Conservation (phyloP, 2,888 invertebrate genomes). For the Elaeidobius kamerunicus region DNA sequence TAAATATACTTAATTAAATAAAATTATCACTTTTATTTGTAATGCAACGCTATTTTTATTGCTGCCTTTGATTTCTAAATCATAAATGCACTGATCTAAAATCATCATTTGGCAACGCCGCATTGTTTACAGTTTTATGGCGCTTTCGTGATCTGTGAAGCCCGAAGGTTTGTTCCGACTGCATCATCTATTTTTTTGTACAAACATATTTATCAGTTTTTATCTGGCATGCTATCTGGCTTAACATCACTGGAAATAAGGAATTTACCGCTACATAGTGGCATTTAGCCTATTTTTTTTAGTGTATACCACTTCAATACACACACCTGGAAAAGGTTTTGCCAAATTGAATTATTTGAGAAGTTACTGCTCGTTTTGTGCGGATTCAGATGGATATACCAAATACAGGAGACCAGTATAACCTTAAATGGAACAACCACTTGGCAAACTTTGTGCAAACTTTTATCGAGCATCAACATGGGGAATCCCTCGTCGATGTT, state of each 20-base stretch:
- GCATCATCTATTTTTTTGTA: not conserved
- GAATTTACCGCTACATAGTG: not conserved
- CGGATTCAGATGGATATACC: slow-evolving; percentile 8
- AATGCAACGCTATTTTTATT: too few relatives aligned
- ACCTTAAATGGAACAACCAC: slow-evolving; percentile 54
- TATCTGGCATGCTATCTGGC: not conserved
- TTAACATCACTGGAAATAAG: not conserved
- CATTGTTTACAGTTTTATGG: not conserved
- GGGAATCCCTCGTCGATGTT: slow-evolving; percentile 51
- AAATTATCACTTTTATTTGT: too few relatives aligned
- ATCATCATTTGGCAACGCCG: not conserved
- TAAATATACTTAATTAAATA: too few relatives aligned
- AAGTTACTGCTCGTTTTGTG: not conserved
- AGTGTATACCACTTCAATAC: not conserved
- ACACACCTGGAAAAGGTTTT: not conserved
- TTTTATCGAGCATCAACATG: slow-evolving; percentile 49
- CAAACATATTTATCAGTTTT: not conserved
- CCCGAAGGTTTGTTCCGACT: not conserved
- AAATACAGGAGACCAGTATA: slow-evolving; percentile 40
- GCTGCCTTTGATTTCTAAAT: too few relatives aligned
- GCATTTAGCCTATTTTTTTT: not conserved
- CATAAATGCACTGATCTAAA: too few relatives aligned
- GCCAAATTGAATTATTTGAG: not conserved
- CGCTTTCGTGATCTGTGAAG: not conserved
- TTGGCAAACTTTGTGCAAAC: slow-evolving; percentile 51